Percentiles rank a stretch among this genome's conserved stretches.
phyloP scores from a whole-genome alignment of 2,797 vertebrate species.

The Macropus fuliginosus region DNA sequence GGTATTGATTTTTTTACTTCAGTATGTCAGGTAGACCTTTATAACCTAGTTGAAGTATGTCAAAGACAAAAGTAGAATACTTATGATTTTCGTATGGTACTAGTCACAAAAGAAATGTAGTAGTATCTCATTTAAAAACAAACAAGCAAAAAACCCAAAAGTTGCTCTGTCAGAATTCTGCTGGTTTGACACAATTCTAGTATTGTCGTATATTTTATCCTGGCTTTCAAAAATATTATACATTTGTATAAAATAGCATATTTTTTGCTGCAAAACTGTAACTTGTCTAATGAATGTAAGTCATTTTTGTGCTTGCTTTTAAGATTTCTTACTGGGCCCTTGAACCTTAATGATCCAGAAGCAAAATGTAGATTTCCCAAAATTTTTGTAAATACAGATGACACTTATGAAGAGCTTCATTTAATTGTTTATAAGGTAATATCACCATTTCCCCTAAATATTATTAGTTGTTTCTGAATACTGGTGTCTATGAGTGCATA shows the following conservation, averaged over 20 bases:
- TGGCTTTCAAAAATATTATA: neutral
- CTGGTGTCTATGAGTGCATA: neutral
- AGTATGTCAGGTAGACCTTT: neutral
- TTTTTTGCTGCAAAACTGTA: slow-evolving; percentile 32
- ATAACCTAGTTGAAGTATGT: neutral
- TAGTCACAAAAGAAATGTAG: neutral
- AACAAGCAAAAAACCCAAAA: neutral
- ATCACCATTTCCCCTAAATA: slow-evolving; percentile 23
- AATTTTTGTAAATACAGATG: slow-evolving; percentile 95
- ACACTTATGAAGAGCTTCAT: slow-evolving; percentile 95
- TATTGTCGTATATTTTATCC: neutral
- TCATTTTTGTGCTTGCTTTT: slow-evolving; percentile 73
- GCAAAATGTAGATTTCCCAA: slow-evolving; percentile 96
- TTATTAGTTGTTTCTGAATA: neutral
- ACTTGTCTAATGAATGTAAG: slow-evolving; percentile 21
- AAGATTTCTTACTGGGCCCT: slow-evolving; percentile 97
- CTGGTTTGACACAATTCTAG: slow-evolving; percentile 40
- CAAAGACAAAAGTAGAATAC: neutral
- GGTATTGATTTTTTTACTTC: neutral
- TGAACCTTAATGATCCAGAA: slow-evolving; percentile 96
- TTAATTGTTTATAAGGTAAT: slow-evolving; percentile 98
- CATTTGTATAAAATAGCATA: neutral
- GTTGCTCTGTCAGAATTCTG: neutral
- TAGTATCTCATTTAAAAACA: neutral
- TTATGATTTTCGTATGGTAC: neutral